These are phyloP conservation scores for Caenorhabditis auriculariae DNA, from an alignment of 2,888 invertebrate species.

Conservation along the genomic window DNA sequence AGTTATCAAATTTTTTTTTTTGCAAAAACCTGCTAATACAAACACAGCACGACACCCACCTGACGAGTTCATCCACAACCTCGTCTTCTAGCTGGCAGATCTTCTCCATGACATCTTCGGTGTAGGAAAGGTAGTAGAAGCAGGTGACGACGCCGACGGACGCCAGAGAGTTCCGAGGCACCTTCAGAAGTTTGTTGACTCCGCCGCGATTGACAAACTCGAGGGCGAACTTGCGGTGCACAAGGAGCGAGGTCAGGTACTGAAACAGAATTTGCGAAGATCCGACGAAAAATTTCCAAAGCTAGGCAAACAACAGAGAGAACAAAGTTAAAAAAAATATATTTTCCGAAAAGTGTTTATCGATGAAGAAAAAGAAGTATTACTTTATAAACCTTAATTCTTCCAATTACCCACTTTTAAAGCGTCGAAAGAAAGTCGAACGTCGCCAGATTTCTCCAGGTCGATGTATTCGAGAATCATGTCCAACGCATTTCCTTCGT, in stretches of 20 bases:
- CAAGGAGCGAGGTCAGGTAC: conserved; percentile 87
- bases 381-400: no score
- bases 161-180: conserved; percentile 68
- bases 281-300: not conserved
- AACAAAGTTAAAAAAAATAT: no score
- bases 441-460: conserved; percentile 83
- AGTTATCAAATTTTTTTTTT: not conserved
- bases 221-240: conserved; percentile 96
- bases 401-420: conserved; percentile 73
- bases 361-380: not conserved
- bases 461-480: conserved; percentile 88
- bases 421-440: conserved; percentile 91
- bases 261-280: conserved; percentile 64
- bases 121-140: conserved; percentile 89
- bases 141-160: conserved; percentile 89
- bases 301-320: no score
- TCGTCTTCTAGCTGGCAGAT: conserved; percentile 76
- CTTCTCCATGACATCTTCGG: conserved; percentile 94
- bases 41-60: conserved; percentile 52
- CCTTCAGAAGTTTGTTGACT: conserved; percentile 80
- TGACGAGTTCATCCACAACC: conserved; percentile 54
- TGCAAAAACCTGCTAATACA: no score
- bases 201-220: conserved; percentile 90
- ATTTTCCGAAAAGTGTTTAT: not conserved
- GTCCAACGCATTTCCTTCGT: conserved; percentile 83